Conservation (phyloP, 2,113 vertebrate genomes). For the Lepus timidus region DNA sequence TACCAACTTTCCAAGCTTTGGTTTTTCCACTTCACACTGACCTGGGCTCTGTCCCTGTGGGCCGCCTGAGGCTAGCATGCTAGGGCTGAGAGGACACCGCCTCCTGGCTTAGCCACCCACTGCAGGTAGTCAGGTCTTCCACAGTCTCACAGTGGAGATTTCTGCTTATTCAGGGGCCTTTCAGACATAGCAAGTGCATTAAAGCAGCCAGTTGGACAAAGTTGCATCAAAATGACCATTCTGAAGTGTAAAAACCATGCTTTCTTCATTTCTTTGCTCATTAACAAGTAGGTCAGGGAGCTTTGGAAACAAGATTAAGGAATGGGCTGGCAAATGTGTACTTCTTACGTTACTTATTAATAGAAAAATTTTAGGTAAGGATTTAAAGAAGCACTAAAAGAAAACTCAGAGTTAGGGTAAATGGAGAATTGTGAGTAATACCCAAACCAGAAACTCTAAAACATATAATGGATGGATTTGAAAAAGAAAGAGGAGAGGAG, state of each 20-base stretch:
- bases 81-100: background rate
- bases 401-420: background rate
- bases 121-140: background rate
- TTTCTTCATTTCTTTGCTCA: background rate
- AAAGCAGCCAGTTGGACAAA: background rate
- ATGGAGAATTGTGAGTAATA: background rate
- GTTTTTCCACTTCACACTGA: background rate
- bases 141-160: accelerated
- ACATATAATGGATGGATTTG: background rate
- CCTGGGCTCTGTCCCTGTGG: background rate
- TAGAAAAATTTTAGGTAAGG: background rate
- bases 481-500: background rate
- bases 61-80: accelerated
- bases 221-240: background rate
- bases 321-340: background rate
- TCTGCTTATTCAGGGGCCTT: background rate
- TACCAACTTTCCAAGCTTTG: background rate
- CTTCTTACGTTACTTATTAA: background rate
- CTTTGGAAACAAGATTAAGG: background rate
- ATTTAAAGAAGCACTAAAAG: background rate
- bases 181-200: background rate
- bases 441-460: background rate
- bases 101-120: no score
- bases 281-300: background rate
- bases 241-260: background rate